Evolutionary conservation across 2,888 invertebrate species (phyloP).

Genomic region (Campoplex capitator): DNA sequence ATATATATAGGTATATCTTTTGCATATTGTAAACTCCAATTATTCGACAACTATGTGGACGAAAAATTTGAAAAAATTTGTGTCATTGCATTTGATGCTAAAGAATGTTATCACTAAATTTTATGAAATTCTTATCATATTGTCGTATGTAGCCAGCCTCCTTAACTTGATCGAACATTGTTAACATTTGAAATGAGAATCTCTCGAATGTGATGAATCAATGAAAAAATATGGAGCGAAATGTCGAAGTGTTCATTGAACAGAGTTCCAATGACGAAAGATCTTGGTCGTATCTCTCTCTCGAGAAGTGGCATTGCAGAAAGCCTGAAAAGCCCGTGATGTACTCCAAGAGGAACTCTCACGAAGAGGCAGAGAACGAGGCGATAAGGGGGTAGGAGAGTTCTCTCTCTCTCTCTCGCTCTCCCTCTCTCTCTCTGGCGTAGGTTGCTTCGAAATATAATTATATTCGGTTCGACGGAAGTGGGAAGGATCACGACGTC

Average conservation of each 20-base stretch:
- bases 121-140: no score
- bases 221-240: neutral
- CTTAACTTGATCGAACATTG: no score
- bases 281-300: conserved; percentile 19
- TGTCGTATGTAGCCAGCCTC: no score
- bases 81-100: no score
- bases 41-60: no score
- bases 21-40: no score
- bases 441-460: conserved; percentile 64
- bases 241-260: neutral
- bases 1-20: no score
- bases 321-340: conserved; percentile 42
- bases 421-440: neutral
- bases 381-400: conserved; percentile 11
- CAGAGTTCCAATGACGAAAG: neutral
- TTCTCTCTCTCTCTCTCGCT: neutral
- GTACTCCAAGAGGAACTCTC: conserved; percentile 26
- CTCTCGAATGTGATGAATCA: no score
- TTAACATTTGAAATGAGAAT: no score
- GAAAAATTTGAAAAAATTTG: no score
- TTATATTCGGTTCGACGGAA: conserved; percentile 68
- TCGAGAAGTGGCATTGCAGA: conserved; percentile 27
- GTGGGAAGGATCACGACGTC: conserved; percentile 66
- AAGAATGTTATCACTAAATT: no score
- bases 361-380: conserved; percentile 20